These are phyloP conservation scores for Scytalopus superciliaris DNA, from an alignment of 2,113 vertebrate genomes.

Conservation along the genomic window DNA sequence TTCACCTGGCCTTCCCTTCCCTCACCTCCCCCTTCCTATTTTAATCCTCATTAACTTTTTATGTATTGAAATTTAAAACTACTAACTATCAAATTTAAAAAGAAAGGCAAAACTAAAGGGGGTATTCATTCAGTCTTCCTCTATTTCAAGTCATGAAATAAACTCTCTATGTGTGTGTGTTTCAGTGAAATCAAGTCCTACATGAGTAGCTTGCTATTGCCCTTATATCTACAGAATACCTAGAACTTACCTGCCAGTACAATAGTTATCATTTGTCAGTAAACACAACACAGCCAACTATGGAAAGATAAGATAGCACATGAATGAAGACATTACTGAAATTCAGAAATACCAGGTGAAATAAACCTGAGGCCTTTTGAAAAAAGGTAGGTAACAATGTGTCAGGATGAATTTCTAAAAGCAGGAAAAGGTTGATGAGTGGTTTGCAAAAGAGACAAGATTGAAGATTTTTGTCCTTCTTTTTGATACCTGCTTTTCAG, in stretches of 20 bases:
- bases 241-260: not conserved
- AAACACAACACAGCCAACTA: not conserved
- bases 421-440: not conserved
- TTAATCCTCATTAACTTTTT: not conserved
- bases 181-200: not conserved
- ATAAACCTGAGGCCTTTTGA: not conserved
- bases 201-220: not conserved
- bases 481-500: not conserved
- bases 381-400: not conserved
- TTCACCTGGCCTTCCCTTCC: accelerated
- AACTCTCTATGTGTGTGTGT: not conserved
- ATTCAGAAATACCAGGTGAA: not conserved
- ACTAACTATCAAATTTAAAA: not conserved
- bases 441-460: not conserved
- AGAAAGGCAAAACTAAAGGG: not conserved
- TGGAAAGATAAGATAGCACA: not conserved
- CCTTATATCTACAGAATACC: not conserved
- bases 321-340: not conserved
- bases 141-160: not conserved
- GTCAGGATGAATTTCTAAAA: not conserved
- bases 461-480: not conserved
- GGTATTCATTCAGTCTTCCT: not conserved
- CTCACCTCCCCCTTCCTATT: accelerated
- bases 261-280: not conserved
- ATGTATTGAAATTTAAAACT: not conserved